phyloP scores from a whole-genome alignment of 2,888 invertebrate genomes.

The Nemurella pictetii region DNA sequence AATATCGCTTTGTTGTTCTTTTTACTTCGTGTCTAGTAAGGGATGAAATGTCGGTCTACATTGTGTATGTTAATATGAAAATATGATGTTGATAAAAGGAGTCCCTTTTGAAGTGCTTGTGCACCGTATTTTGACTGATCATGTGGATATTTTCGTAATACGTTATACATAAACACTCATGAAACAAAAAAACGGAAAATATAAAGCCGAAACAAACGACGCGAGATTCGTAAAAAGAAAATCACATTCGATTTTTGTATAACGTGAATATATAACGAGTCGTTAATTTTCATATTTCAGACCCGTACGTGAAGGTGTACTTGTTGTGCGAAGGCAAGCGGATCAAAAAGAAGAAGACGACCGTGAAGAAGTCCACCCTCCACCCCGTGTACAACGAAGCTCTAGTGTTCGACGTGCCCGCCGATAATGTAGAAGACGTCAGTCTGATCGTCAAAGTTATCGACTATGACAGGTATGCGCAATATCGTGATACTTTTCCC shows the following conservation, averaged over 20 bases:
- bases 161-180: not conserved
- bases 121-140: not conserved
- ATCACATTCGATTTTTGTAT: not conserved
- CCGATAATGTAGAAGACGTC: slow-evolving; percentile 79
- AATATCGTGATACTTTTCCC: not conserved
- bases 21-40: not conserved
- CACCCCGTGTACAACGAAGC: slow-evolving; percentile 93
- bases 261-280: not conserved
- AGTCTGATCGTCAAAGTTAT: slow-evolving; percentile 82
- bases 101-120: not conserved
- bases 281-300: not conserved
- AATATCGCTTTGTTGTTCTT: not conserved
- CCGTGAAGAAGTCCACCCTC: slow-evolving; percentile 83
- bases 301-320: slow-evolving; percentile 78
- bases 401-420: slow-evolving; percentile 87
- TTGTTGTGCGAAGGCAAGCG: slow-evolving; percentile 84
- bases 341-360: slow-evolving; percentile 91
- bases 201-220: not conserved
- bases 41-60: not conserved
- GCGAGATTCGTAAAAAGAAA: not conserved
- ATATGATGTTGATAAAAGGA: too few species aligned
- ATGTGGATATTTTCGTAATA: not conserved
- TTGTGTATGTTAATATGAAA: not conserved
- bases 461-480: slow-evolving; percentile 80
- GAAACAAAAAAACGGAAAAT: not conserved